These are phyloP conservation scores for Nasonia longicornis DNA, from an alignment of 1,140 invertebrate species.

Conservation along the genomic window DNA sequence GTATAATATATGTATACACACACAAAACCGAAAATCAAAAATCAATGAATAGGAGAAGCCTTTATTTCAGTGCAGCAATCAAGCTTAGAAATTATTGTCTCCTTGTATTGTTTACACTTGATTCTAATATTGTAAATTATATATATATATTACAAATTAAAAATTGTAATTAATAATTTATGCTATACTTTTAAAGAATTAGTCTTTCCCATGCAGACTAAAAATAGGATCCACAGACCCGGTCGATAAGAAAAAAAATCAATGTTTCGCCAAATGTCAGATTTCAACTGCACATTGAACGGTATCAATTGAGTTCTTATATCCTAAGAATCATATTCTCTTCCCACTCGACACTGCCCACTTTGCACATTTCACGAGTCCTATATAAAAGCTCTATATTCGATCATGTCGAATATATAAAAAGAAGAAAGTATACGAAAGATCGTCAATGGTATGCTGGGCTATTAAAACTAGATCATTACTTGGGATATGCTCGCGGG, in stretches of 20 bases:
- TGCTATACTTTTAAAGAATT: neutral
- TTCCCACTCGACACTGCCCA: neutral
- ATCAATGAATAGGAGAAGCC: neutral
- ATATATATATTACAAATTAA: constrained; percentile 18
- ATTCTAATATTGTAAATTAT: neutral
- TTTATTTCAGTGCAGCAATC: neutral
- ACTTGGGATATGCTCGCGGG: neutral
- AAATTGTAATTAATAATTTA: neutral
- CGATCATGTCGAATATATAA: neutral
- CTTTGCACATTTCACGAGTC: constrained; percentile 7
- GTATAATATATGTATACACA: neutral
- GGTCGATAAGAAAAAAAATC: neutral
- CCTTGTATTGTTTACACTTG: neutral
- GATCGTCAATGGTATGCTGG: neutral
- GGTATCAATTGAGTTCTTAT: neutral
- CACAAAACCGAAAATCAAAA: neutral
- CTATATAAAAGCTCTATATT: neutral
- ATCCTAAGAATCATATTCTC: neutral
- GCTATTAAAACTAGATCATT: neutral
- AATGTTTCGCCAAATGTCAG: constrained; percentile 13
- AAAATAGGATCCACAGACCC: neutral
- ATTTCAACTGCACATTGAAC: constrained; percentile 21
- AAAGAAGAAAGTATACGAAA: neutral
- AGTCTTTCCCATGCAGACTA: neutral
- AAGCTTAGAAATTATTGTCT: neutral